Conservation (phyloP, 2,797 vertebrate species). For the Parauchenoglanis punctatus region DNA sequence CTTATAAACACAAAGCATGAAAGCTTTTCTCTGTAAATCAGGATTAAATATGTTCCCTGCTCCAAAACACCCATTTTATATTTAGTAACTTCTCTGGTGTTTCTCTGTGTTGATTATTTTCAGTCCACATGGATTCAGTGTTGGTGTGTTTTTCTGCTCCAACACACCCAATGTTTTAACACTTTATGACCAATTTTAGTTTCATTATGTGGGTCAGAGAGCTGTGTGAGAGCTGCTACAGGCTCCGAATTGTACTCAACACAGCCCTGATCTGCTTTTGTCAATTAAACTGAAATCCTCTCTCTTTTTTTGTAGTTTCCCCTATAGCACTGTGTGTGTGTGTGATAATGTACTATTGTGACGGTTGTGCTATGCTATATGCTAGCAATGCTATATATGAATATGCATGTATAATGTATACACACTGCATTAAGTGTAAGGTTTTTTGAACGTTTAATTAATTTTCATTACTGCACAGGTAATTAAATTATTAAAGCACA, state of each 20-base stretch:
- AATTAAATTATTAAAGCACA: not conserved
- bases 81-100: not conserved
- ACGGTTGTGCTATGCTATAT: slow-evolving; percentile 30
- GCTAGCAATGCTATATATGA: slow-evolving; percentile 5
- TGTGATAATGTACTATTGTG: slow-evolving; percentile 16
- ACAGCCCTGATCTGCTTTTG: not conserved
- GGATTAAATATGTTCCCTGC: not conserved
- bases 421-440: not conserved
- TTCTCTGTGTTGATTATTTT: not conserved
- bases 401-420: not conserved
- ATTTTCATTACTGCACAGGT: too few relatives aligned
- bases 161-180: not conserved
- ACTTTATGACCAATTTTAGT: not conserved
- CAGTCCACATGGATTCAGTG: slow-evolving; percentile 8
- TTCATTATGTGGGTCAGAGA: not conserved
- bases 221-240: not conserved
- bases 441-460: too few relatives aligned
- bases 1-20: not conserved
- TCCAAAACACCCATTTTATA: not conserved
- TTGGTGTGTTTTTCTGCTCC: not conserved
- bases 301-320: not conserved
- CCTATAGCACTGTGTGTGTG: not conserved
- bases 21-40: not conserved
- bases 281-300: not conserved
- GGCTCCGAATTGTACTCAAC: not conserved